Conservation (phyloP, 1,140 invertebrate genomes). For the Neoseiulus cucumeris region DNA sequence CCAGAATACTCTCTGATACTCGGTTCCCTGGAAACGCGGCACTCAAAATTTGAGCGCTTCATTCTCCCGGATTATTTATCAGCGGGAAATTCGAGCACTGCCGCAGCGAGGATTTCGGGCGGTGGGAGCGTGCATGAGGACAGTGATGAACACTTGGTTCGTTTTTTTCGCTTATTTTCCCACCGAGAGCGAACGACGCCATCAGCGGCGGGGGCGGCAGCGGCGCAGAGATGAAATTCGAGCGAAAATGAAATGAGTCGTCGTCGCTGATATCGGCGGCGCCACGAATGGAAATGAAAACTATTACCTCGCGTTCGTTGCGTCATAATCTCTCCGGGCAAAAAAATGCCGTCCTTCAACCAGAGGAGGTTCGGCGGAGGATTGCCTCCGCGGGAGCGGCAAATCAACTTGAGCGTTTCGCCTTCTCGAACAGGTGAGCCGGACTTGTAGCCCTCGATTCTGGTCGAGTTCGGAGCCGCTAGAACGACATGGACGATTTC, state of each 20-base stretch:
- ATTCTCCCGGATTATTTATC: no score
- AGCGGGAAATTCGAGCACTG: no score
- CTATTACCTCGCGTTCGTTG: neutral
- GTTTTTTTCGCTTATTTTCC: no score
- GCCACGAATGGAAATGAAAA: no score
- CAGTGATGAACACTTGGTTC: no score
- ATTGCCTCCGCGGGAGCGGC: neutral
- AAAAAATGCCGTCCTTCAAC: conserved; percentile 17
- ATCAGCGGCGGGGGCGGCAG: no score
- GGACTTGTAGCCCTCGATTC: neutral
- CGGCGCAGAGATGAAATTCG: no score
- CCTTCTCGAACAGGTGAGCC: conserved; percentile 11
- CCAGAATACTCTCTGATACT: conserved; percentile 1
- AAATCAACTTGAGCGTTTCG: neutral
- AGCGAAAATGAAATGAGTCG: no score
- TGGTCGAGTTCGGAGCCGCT: conserved; percentile 4
- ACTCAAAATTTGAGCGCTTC: neutral
- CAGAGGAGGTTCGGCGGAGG: conserved; percentile 21
- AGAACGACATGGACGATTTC: neutral
- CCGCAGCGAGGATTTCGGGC: no score
- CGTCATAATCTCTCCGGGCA: neutral
- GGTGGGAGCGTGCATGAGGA: no score
- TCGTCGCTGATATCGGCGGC: no score
- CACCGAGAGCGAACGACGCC: no score
- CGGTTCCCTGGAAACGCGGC: neutral